Percentiles rank a stretch among this genome's conserved stretches.
phyloP scores from a whole-genome alignment of 2,888 invertebrate genomes.

The Heliconius erato region DNA sequence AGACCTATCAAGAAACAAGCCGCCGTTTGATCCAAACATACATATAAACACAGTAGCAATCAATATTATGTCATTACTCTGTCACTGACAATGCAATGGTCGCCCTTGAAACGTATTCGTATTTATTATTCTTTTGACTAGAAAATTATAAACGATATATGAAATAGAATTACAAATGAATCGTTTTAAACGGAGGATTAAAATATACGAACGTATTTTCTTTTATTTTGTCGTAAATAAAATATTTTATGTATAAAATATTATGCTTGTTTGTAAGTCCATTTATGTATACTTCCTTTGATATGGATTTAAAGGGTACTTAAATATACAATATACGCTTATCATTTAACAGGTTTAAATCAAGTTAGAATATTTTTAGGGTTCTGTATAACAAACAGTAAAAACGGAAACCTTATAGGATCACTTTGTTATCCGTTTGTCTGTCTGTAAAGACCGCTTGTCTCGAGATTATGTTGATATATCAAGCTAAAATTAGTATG shows the following conservation, averaged over 20 bases:
- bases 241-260: background rate
- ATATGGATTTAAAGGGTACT: too few species aligned
- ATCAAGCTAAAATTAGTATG: too few species aligned
- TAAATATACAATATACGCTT: too few species aligned
- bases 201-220: background rate
- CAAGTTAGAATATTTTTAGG: too few species aligned
- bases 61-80: background rate
- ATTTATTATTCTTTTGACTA: conserved; percentile 45
- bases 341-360: too few species aligned
- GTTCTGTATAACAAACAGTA: too few species aligned
- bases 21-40: too few species aligned
- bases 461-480: too few species aligned
- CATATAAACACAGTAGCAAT: background rate
- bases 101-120: conserved; percentile 20
- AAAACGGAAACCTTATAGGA: too few species aligned
- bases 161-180: conserved; percentile 39
- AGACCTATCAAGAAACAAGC: background rate
- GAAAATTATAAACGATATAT: conserved; percentile 23
- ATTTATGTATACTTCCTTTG: background rate
- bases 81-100: background rate
- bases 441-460: too few species aligned
- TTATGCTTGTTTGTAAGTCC: background rate
- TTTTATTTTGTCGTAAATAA: conserved; percentile 22
- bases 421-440: too few species aligned
- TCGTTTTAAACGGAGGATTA: conserved; percentile 23